Conservation (phyloP, 2,797 vertebrate genomes). For the Lates japonicus region DNA sequence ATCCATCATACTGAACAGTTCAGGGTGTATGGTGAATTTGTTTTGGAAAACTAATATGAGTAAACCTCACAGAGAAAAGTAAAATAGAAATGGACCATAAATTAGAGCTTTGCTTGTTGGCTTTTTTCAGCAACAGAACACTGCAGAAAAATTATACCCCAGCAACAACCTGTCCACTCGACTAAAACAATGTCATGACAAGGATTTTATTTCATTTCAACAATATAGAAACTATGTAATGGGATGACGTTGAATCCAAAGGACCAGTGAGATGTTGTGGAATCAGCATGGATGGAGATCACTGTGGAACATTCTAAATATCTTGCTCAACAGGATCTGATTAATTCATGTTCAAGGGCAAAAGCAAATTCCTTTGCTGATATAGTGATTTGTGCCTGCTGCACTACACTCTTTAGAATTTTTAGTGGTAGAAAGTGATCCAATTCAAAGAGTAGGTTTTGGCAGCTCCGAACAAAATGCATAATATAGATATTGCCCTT, state of each 20-base stretch:
- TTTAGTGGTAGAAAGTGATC: background rate
- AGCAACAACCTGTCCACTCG: background rate
- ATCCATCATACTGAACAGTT: background rate
- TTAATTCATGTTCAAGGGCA: background rate
- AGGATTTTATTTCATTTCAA: background rate
- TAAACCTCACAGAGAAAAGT: background rate
- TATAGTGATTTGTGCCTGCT: background rate
- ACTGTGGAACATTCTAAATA: background rate
- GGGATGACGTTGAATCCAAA: background rate
- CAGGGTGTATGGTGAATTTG: background rate
- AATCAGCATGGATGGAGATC: background rate
- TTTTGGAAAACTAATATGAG: background rate
- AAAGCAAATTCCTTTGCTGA: background rate
- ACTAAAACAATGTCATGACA: background rate
- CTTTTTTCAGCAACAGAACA: slow-evolving; percentile 2
- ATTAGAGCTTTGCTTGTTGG: background rate
- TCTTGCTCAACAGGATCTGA: background rate
- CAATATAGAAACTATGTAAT: background rate
- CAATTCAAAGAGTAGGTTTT: background rate
- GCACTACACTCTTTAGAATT: background rate
- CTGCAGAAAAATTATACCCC: background rate
- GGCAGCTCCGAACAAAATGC: slow-evolving; percentile 25
- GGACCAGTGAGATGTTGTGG: background rate
- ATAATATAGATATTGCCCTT: slow-evolving; percentile 8
- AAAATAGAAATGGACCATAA: background rate